A percentile compares a stretch with the other conserved stretches of the same genome.
phyloP scores from a whole-genome alignment of 2,113 vertebrate species.

The Nematolebias whitei region DNA sequence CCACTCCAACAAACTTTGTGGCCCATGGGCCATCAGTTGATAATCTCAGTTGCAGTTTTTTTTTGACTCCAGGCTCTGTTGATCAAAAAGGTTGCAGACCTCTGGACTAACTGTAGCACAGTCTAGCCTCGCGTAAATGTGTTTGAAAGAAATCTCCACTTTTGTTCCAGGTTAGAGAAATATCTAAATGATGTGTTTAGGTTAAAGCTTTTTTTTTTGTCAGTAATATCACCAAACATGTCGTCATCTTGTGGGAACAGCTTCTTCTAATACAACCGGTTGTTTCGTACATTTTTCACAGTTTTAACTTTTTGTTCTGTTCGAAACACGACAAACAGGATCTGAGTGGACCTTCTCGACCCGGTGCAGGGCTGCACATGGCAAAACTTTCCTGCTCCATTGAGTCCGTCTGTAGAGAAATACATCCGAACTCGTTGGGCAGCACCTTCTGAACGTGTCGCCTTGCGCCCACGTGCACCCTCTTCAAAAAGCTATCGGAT shows the following conservation, averaged over 20 bases:
- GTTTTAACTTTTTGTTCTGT: constrained; percentile 16
- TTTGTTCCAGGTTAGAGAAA: neutral
- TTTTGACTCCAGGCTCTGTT: too few species aligned
- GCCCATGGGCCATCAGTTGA: too few species aligned
- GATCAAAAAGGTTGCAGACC: too few species aligned
- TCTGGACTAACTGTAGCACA: too few species aligned
- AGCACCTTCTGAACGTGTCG: constrained; percentile 31
- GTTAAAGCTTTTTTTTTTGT: too few species aligned
- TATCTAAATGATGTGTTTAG: neutral
- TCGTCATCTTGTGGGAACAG: constrained; percentile 19
- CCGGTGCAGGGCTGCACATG: constrained; percentile 2
- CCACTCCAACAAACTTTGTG: too few species aligned
- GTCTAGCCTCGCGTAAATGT: too few species aligned
- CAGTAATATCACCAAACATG: too few species aligned
- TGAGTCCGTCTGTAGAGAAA: constrained; percentile 22
- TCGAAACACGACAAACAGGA: constrained; percentile 1
- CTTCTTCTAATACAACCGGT: constrained; percentile 20
- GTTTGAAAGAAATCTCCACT: too few species aligned
- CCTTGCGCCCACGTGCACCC: constrained; percentile 24
- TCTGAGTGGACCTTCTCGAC: constrained; percentile 13
- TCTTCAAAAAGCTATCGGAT: constrained; percentile 41
- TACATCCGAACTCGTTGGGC: constrained; percentile 21
- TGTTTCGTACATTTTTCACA: constrained; percentile 11
- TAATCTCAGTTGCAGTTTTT: too few species aligned
- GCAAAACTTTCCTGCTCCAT: constrained; percentile 26